These are phyloP conservation scores for Melitaea cinxia DNA, from an alignment of 1,140 invertebrate genomes.

Conservation along the genomic window DNA sequence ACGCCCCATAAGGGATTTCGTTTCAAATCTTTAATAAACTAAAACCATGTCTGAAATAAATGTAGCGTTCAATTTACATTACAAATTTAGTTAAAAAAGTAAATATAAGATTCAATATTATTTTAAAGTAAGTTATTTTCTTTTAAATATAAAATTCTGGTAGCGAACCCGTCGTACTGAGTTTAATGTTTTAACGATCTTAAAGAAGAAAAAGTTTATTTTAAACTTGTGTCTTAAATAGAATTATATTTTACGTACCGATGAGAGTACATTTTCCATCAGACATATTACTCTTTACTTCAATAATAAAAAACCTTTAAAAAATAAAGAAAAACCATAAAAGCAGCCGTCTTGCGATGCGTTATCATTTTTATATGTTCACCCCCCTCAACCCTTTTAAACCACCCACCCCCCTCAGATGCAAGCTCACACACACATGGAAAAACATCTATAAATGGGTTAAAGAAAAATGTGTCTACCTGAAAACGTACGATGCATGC, in stretches of 20 bases:
- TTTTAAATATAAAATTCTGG: too few relatives aligned
- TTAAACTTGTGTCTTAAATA: background rate
- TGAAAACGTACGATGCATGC: conserved; percentile 80
- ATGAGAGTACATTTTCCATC: conserved; percentile 43
- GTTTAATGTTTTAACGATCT: too few relatives aligned
- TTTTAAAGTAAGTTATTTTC: too few relatives aligned
- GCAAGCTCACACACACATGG: conserved; percentile 65
- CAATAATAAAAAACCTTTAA: conserved; percentile 79
- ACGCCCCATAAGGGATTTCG: too few relatives aligned
- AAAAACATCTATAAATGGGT: conserved; percentile 75
- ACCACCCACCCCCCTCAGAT: conserved; percentile 53
- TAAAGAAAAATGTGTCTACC: conserved; percentile 82
- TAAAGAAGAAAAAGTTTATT: too few relatives aligned
- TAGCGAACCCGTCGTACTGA: too few relatives aligned
- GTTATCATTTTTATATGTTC: conserved; percentile 82
- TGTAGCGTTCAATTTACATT: too few relatives aligned
- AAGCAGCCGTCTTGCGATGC: conserved; percentile 81
- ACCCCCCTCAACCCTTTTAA: conserved; percentile 61
- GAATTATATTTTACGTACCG: conserved; percentile 19
- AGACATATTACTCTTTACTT: conserved; percentile 56
- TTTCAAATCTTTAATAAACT: too few relatives aligned
- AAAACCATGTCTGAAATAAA: too few relatives aligned
- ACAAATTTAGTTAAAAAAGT: too few relatives aligned
- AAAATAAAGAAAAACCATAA: conserved; percentile 81
- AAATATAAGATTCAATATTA: too few relatives aligned